Evolutionary conservation across 2,797 vertebrate species (phyloP).

Genomic region (Spea hammondii): DNA sequence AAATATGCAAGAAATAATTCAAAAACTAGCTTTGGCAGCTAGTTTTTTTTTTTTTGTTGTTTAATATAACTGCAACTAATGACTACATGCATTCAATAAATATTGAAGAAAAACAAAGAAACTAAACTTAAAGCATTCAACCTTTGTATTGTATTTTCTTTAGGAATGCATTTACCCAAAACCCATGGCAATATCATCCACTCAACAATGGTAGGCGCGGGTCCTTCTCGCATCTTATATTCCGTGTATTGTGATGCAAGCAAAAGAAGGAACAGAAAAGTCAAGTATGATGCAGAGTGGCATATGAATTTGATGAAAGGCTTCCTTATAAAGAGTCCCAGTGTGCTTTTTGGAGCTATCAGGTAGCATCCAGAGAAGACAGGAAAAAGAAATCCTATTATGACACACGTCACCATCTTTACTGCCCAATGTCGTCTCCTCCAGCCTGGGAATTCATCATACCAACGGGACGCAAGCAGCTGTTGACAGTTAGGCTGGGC

Average conservation of each 20-base stretch:
- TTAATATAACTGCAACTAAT: too few relatives aligned
- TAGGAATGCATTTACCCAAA: slow-evolving; percentile 86
- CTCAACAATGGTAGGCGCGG: slow-evolving; percentile 85
- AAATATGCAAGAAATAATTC: too few relatives aligned
- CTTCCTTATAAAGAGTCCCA: slow-evolving; percentile 92
- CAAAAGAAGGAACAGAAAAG: slow-evolving; percentile 92
- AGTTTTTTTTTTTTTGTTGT: too few relatives aligned
- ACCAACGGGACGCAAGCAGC: slow-evolving; percentile 94
- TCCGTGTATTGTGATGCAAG: slow-evolving; percentile 91
- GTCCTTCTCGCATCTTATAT: slow-evolving; percentile 78
- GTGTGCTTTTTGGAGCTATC: slow-evolving; percentile 86
- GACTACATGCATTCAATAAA: too few relatives aligned
- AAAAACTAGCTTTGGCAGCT: too few relatives aligned
- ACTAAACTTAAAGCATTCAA: slow-evolving; percentile 49
- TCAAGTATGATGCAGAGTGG: slow-evolving; percentile 96
- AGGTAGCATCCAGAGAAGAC: slow-evolving; percentile 90
- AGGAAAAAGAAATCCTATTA: slow-evolving; percentile 91
- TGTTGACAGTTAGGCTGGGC: slow-evolving; percentile 98
- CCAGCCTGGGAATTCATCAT: slow-evolving; percentile 95
- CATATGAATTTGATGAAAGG: slow-evolving; percentile 99
- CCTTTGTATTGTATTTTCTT: slow-evolving; percentile 66
- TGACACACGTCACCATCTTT: slow-evolving; percentile 89
- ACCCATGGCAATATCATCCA: slow-evolving; percentile 99
- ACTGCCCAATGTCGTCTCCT: slow-evolving; percentile 92
- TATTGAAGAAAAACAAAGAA: not conserved